Evolutionary conservation across 1,140 invertebrate genomes (phyloP).

Genomic region (Conus betulinus): DNA sequence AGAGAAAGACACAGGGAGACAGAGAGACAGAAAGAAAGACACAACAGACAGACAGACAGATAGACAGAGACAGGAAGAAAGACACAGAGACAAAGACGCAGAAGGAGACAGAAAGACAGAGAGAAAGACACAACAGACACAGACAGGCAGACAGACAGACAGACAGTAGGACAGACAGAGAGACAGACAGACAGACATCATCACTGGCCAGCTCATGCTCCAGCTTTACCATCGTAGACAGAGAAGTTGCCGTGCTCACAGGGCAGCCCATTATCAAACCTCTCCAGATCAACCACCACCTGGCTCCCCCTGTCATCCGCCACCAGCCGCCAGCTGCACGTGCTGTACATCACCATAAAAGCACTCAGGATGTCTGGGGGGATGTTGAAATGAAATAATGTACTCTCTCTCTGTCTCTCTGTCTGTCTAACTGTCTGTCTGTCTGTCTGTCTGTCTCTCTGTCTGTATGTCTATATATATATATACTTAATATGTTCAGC

Average conservation of each 20-base stretch:
- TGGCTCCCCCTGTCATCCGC: neutral
- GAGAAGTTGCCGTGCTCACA: constrained; percentile 22
- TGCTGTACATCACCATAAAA: neutral
- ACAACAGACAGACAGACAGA: neutral
- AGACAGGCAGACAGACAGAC: too few relatives aligned
- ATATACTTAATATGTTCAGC: too few relatives aligned
- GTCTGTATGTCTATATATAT: too few relatives aligned
- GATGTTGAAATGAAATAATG: too few relatives aligned
- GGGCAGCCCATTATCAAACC: neutral
- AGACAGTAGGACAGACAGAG: too few relatives aligned
- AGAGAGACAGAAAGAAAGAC: neutral
- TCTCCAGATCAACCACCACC: constrained; percentile 24
- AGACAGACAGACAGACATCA: too few relatives aligned
- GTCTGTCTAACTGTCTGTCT: too few relatives aligned
- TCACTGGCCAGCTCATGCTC: too few relatives aligned
- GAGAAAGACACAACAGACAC: too few relatives aligned
- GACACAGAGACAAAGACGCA: neutral
- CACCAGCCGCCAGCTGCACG: constrained; percentile 28
- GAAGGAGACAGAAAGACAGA: neutral
- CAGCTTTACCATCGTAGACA: neutral
- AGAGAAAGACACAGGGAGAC: neutral
- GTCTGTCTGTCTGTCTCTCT: too few relatives aligned
- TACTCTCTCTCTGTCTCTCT: too few relatives aligned
- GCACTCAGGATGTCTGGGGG: too few relatives aligned
- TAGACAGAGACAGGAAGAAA: neutral